A percentile compares a stretch with the other conserved stretches of the same genome.
Evolutionary conservation across 2,113 vertebrate genomes (phyloP).

Genomic region (Garra rufa): DNA sequence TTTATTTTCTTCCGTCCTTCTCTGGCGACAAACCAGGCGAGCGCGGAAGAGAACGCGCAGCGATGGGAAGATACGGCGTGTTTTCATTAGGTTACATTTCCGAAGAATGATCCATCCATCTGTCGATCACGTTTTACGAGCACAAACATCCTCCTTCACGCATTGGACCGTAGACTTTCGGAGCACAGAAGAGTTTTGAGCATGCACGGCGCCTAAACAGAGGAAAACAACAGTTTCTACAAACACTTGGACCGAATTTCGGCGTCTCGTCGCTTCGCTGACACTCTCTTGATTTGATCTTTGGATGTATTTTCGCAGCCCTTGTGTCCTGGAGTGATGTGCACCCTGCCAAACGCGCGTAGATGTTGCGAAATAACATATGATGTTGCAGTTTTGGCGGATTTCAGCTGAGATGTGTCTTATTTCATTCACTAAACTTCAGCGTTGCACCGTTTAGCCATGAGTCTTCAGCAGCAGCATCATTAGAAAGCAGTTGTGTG

Average conservation of each 20-base stretch:
- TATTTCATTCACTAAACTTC: neutral
- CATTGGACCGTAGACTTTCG: slow-evolving; percentile 32
- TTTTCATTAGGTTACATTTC: slow-evolving; percentile 57
- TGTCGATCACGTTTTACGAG: slow-evolving; percentile 40
- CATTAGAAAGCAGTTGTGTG: slow-evolving; percentile 5
- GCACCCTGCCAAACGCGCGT: neutral
- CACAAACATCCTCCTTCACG: slow-evolving; percentile 61
- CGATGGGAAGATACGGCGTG: slow-evolving; percentile 56
- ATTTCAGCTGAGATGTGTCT: neutral
- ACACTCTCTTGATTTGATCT: slow-evolving; percentile 6
- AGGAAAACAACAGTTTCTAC: slow-evolving; percentile 23
- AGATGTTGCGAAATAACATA: slow-evolving; percentile 3
- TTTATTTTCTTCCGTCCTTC: slow-evolving; percentile 51
- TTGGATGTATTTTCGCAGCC: slow-evolving; percentile 2
- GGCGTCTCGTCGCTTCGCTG: neutral
- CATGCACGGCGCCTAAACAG: neutral
- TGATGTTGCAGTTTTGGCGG: neutral
- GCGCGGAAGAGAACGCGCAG: slow-evolving; percentile 64
- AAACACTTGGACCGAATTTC: slow-evolving; percentile 23
- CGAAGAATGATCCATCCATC: slow-evolving; percentile 59
- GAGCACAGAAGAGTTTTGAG: neutral
- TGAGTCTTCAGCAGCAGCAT: neutral
- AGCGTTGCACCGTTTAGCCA: neutral
- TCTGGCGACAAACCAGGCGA: slow-evolving; percentile 63
- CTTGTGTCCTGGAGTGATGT: neutral